phyloP scores from a whole-genome alignment of 2,113 vertebrate genomes.

The Alaudala cheleensis region DNA sequence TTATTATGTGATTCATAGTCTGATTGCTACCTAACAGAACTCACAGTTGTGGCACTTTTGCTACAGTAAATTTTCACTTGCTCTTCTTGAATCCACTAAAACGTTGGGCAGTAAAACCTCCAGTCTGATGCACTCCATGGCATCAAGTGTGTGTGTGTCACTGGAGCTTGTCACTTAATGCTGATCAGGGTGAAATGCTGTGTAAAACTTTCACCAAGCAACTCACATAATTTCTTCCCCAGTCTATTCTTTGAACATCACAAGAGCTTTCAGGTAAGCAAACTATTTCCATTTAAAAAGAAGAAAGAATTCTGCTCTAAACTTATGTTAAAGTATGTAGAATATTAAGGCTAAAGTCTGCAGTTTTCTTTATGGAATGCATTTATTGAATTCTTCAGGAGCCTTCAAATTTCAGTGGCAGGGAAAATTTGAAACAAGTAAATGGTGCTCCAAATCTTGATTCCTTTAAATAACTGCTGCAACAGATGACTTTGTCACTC shows the following conservation, averaged over 20 bases:
- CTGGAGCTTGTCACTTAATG: background rate
- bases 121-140: background rate
- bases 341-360: background rate
- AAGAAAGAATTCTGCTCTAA: background rate
- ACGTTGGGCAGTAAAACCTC: background rate
- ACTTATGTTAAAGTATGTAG: background rate
- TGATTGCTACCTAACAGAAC: background rate
- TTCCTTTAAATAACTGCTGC: background rate
- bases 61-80: background rate
- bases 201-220: background rate
- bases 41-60: background rate
- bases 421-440: background rate
- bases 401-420: background rate
- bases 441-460: background rate
- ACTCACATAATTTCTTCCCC: background rate
- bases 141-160: background rate
- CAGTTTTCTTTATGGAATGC: background rate
- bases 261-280: background rate
- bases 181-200: background rate
- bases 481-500: background rate
- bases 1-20: background rate
- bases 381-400: background rate
- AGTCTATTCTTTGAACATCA: background rate
- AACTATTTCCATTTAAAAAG: background rate
- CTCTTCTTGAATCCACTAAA: background rate